phyloP scores from a whole-genome alignment of 2,797 vertebrate genomes.

The Diplodus sargus region DNA sequence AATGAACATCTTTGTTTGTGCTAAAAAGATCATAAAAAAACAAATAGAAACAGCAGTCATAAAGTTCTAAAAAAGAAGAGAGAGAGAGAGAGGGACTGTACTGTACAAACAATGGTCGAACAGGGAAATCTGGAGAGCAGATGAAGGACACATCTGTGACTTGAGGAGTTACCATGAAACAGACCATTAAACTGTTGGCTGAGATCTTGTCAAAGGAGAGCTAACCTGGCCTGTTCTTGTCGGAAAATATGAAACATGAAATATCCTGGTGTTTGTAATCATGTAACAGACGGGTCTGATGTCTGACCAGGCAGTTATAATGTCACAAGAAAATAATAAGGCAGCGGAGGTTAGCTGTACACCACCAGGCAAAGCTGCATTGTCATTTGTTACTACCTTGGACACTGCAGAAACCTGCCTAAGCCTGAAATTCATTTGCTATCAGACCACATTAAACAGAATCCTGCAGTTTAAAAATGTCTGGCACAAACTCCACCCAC shows the following conservation, averaged over 20 bases:
- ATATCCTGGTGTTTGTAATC: not conserved
- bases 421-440: not conserved
- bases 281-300: not conserved
- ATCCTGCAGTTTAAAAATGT: slow-evolving; percentile 2
- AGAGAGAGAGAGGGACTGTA: not conserved
- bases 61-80: no score
- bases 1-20: not conserved
- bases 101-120: not conserved
- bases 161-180: not conserved
- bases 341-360: not conserved
- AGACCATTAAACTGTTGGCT: not conserved
- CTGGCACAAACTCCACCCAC: not conserved
- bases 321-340: no score
- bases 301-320: not conserved
- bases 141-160: not conserved
- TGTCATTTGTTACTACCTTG: not conserved
- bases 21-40: no score
- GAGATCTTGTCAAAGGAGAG: no score
- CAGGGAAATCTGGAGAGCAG: not conserved
- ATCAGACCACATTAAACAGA: not conserved
- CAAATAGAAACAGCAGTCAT: not conserved
- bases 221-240: no score
- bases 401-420: not conserved
- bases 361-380: not conserved
- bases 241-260: no score